Evolutionary conservation across 2,888 invertebrate genomes (phyloP).

Genomic region (Polia nebulosa): DNA sequence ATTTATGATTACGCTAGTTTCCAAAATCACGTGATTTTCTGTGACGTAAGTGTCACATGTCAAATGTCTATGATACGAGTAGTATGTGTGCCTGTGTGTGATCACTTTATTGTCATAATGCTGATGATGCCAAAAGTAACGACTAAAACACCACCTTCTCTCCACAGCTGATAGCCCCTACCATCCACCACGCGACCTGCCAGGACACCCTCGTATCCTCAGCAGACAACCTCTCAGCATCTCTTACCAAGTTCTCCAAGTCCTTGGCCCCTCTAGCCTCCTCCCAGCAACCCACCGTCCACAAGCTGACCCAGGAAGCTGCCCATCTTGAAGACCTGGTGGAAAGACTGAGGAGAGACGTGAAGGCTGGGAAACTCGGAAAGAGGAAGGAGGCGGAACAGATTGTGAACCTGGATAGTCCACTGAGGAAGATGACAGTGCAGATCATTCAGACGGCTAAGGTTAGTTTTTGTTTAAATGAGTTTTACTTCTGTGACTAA

Average conservation of each 20-base stretch:
- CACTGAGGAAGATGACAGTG: constrained; percentile 76
- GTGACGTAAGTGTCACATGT: too few relatives aligned
- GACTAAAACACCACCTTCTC: too few relatives aligned
- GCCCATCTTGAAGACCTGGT: constrained; percentile 67
- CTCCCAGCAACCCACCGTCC: constrained; percentile 61
- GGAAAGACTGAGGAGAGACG: constrained; percentile 70
- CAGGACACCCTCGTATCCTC: constrained; percentile 75
- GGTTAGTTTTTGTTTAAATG: constrained; percentile 66
- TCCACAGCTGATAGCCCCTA: constrained; percentile 78
- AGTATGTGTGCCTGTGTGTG: too few relatives aligned
- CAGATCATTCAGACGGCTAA: constrained; percentile 79
- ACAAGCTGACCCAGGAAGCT: constrained; percentile 67
- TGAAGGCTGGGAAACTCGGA: constrained; percentile 71
- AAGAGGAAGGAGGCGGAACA: constrained; percentile 68
- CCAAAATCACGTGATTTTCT: too few relatives aligned
- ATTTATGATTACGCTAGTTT: too few relatives aligned
- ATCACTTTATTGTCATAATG: too few relatives aligned
- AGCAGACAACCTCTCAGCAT: constrained; percentile 70
- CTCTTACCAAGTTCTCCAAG: constrained; percentile 68
- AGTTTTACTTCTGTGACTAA: constrained; percentile 7
- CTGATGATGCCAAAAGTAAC: too few relatives aligned
- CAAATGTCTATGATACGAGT: too few relatives aligned
- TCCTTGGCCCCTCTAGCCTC: constrained; percentile 70
- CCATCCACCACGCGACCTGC: constrained; percentile 76
- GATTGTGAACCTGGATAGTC: constrained; percentile 77